These are phyloP conservation scores for Corythornis madagascariensis DNA, from an alignment of 2,113 vertebrate genomes.

Conservation along the genomic window DNA sequence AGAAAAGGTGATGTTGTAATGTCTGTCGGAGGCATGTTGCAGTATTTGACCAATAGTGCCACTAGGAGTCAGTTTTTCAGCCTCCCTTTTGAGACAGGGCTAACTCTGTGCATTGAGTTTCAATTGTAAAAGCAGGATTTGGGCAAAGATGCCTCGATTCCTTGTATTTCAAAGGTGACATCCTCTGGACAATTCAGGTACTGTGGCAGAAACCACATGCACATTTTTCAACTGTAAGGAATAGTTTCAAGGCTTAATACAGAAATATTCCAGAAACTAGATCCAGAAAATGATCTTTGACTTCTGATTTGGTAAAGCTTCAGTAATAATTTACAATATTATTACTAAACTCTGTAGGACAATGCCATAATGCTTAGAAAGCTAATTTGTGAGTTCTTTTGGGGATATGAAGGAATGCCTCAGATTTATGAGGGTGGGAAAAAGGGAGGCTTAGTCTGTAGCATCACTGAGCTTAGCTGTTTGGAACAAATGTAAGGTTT, in stretches of 20 bases:
- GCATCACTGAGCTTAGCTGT: not conserved
- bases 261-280: not conserved
- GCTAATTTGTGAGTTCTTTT: not conserved
- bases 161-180: not conserved
- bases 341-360: not conserved
- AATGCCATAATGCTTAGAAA: not conserved
- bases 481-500: not conserved
- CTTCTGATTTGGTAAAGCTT: not conserved
- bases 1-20: not conserved
- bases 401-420: not conserved
- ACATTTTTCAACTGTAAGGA: not conserved
- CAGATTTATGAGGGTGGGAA: accelerated
- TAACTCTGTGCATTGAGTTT: not conserved
- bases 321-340: not conserved
- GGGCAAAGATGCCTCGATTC: not conserved
- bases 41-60: not conserved
- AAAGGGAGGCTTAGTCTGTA: not conserved
- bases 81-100: not conserved
- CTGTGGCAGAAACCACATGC: not conserved
- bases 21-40: not conserved
- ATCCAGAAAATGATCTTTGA: not conserved
- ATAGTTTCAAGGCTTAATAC: not conserved
- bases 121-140: not conserved
- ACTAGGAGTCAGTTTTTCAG: not conserved
- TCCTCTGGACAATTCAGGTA: not conserved